Evolutionary conservation across 1,140 invertebrate genomes (phyloP).

Genomic region (Xylocopa sonorina): DNA sequence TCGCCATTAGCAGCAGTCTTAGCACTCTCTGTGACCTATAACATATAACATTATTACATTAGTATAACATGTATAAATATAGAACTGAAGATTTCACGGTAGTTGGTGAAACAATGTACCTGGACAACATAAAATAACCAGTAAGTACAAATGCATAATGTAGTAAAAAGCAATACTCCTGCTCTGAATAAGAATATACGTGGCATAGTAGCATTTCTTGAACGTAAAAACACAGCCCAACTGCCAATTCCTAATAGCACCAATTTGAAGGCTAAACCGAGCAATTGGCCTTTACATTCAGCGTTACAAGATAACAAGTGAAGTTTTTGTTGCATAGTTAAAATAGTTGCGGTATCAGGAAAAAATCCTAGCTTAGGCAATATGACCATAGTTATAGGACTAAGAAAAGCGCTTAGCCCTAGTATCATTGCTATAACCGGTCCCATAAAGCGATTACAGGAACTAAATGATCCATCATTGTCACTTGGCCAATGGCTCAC

Average conservation of each 20-base stretch:
- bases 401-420: constrained; percentile 92
- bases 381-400: constrained; percentile 96
- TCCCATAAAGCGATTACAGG: constrained; percentile 90
- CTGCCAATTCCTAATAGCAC: constrained; percentile 94
- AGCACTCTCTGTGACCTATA: constrained; percentile 89
- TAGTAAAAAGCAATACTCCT: constrained; percentile 93
- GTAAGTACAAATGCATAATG: constrained; percentile 96
- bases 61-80: not conserved
- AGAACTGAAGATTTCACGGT: not conserved
- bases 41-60: too few species aligned
- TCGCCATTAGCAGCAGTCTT: constrained; percentile 90
- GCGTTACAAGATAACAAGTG: constrained; percentile 88
- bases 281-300: constrained; percentile 94
- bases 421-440: constrained; percentile 89
- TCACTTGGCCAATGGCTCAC: constrained; percentile 90
- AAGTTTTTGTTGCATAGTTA: constrained; percentile 83
- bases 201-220: constrained; percentile 93
- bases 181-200: constrained; percentile 95
- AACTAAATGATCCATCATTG: constrained; percentile 87
- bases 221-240: constrained; percentile 93
- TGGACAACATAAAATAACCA: constrained; percentile 98
- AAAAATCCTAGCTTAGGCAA: constrained; percentile 94
- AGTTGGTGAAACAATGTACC: constrained; percentile 61
- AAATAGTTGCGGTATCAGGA: constrained; percentile 82
- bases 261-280: constrained; percentile 96